These are phyloP conservation scores for Amniataba percoides DNA, from an alignment of 2,797 vertebrate genomes.

Conservation along the genomic window DNA sequence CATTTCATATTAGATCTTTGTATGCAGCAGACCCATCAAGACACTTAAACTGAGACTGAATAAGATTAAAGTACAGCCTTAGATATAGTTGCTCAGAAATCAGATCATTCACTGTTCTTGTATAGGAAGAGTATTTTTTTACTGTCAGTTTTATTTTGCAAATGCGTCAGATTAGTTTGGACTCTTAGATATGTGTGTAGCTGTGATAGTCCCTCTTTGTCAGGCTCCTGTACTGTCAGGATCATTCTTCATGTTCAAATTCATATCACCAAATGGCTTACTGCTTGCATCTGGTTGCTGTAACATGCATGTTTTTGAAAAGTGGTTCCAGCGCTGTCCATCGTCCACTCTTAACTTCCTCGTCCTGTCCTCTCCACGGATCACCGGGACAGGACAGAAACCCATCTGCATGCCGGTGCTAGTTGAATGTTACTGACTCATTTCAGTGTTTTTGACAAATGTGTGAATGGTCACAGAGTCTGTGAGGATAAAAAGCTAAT, in stretches of 20 bases:
- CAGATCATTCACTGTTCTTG: conserved; percentile 28
- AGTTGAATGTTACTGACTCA: conserved; percentile 48
- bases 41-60: conserved; percentile 10
- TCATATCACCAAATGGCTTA: conserved; percentile 62
- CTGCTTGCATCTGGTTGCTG: conserved; percentile 73
- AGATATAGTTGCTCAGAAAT: not conserved
- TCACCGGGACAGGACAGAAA: conserved; percentile 44
- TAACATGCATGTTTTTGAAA: conserved; percentile 73
- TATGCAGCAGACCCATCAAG: conserved; percentile 52
- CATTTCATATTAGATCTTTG: conserved; percentile 63
- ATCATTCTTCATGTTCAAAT: conserved; percentile 64
- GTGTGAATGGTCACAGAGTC: conserved; percentile 27
- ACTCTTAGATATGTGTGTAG: conserved; percentile 26
- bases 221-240: conserved; percentile 39
- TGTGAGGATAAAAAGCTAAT: conserved; percentile 8
- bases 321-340: conserved; percentile 42
- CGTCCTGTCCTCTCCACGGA: conserved; percentile 56
- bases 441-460: conserved; percentile 44
- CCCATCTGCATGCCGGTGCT: conserved; percentile 70
- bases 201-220: conserved; percentile 35
- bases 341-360: conserved; percentile 53
- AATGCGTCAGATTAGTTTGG: conserved; percentile 26
- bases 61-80: conserved; percentile 1
- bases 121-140: conserved; percentile 6
- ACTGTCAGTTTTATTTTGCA: conserved; percentile 14